Percentiles rank a stretch among this genome's conserved stretches.
phyloP scores from a whole-genome alignment of 2,888 invertebrate species.

The Ctena decussata region DNA sequence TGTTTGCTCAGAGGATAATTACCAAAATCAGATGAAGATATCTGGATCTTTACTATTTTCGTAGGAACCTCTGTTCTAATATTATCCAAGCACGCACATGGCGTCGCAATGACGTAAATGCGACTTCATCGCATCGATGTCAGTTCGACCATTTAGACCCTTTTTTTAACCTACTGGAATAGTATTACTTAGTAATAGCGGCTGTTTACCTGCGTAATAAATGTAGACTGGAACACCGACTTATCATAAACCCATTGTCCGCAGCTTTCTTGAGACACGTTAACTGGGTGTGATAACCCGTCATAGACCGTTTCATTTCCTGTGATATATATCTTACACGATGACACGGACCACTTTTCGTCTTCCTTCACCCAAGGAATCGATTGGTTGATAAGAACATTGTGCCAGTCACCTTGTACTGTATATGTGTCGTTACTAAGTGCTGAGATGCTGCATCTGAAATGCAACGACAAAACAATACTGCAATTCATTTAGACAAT shows the following conservation, averaged over 20 bases:
- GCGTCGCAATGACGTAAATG: no score
- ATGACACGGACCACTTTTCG: conserved; percentile 38
- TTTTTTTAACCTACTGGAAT: no score
- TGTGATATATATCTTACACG: conserved; percentile 42
- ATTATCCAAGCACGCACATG: no score
- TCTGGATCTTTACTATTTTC: no score
- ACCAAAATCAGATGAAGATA: no score
- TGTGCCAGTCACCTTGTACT: conserved; percentile 55
- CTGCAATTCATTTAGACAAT: no score
- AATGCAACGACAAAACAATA: neutral
- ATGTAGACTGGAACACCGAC: conserved; percentile 65
- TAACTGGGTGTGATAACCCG: conserved; percentile 21
- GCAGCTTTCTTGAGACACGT: conserved; percentile 44
- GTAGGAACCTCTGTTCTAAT: no score
- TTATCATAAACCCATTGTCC: conserved; percentile 68
- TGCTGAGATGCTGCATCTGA: conserved; percentile 53
- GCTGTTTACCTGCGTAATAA: conserved; percentile 62
- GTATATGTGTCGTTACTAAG: conserved; percentile 62
- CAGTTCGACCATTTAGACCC: no score
- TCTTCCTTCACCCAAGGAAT: conserved; percentile 56
- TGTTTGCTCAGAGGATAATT: no score
- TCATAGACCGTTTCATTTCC: conserved; percentile 41
- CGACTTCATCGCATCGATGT: no score
- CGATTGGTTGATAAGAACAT: conserved; percentile 47
- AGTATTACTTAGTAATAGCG: no score